Evolutionary conservation across 1,140 invertebrate species (phyloP).

Genomic region (Pachypsylla venusta): DNA sequence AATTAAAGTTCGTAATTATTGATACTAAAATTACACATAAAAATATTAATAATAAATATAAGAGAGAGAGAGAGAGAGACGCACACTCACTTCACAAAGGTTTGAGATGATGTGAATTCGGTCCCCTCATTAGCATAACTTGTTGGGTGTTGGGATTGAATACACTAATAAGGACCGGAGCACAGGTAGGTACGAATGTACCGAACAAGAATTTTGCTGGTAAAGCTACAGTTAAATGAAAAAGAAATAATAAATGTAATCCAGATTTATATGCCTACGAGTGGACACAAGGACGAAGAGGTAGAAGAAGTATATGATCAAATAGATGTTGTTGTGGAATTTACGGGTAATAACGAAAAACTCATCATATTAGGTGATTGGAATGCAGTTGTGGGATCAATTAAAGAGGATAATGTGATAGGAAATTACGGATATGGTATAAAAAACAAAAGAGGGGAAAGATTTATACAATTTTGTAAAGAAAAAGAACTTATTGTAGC

Average conservation of each 20-base stretch:
- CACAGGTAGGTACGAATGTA: no score
- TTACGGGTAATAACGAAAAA: background rate
- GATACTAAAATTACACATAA: no score
- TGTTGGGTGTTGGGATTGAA: no score
- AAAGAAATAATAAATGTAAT: constrained; percentile 11
- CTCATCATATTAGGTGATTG: constrained; percentile 8
- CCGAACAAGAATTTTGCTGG: background rate
- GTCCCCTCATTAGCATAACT: no score
- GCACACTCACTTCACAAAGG: no score
- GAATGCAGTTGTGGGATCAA: constrained; percentile 11
- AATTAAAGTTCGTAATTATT: no score
- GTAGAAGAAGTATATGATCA: constrained; percentile 11
- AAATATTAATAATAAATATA: no score
- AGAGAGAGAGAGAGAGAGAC: no score
- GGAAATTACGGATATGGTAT: constrained; percentile 2
- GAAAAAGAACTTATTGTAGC: constrained; percentile 9
- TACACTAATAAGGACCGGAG: no score
- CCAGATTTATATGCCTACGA: constrained; percentile 11
- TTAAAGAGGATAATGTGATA: background rate
- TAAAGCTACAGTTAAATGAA: background rate
- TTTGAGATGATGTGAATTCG: no score
- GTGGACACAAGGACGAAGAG: constrained; percentile 5
- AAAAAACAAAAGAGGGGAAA: constrained; percentile 4
- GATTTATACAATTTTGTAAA: background rate
- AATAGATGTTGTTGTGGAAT: constrained; percentile 9